phyloP scores from a whole-genome alignment of 2,113 vertebrate genomes.

The Rhinolophus ferrumequinum region DNA sequence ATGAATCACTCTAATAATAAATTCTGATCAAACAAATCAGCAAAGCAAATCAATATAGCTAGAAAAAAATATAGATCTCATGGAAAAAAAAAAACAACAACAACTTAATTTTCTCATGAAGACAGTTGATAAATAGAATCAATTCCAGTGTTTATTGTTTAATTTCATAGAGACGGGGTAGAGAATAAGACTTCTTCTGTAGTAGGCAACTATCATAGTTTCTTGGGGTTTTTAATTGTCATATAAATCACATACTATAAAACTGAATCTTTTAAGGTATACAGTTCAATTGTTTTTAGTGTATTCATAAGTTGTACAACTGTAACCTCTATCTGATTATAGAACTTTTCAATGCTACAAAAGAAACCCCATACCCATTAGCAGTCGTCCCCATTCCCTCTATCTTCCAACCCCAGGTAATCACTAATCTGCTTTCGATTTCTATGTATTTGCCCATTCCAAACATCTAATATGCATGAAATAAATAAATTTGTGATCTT shows the following conservation, averaged over 20 bases:
- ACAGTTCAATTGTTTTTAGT: not conserved
- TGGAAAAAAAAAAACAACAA: not conserved
- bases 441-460: not conserved
- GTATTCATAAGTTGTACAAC: not conserved
- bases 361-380: not conserved
- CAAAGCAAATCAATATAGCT: not conserved
- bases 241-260: not conserved
- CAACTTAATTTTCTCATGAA: not conserved
- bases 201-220: not conserved
- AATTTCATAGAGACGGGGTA: not conserved
- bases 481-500: not conserved
- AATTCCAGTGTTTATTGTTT: not conserved
- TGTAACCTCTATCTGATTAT: not conserved
- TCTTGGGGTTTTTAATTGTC: not conserved
- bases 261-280: not conserved
- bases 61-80: not conserved
- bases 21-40: slow-evolving; percentile 10
- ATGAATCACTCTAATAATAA: not conserved
- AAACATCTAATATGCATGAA: not conserved
- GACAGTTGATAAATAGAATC: not conserved
- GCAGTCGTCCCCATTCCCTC: not conserved
- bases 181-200: not conserved
- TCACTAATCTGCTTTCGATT: not conserved
- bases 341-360: not conserved
- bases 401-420: not conserved